Evolutionary conservation across 2,797 vertebrate species (phyloP), one percentile per base, ranked within the genome.

Genomic region (Aplochiton taeniatus): DNA sequence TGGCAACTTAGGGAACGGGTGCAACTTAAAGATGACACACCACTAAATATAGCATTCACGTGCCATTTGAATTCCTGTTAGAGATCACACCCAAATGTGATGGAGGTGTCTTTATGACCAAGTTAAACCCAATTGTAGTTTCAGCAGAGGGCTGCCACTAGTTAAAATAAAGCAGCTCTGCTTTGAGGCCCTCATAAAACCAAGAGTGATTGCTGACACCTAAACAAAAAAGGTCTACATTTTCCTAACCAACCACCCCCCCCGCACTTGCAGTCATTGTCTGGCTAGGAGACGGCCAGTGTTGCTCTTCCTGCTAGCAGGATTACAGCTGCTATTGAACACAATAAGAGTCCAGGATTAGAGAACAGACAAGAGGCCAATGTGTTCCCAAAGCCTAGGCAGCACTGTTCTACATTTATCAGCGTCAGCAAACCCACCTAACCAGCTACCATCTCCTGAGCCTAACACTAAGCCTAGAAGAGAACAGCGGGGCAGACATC

Each of bases 321-420:
- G 90, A 92, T 93, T 91, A 91, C 79, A 64, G 82, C 74, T 58
- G 83, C 88, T 78, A 85, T 88, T 89, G 83, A 88, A 62, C 82
- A 78, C 77, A 66, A 68, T 83, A 75, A 80, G 68, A 76, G 78
- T 86, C 80, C 72, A 80, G 86, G 90, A 90, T 91, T 88, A 90
- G 82, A 79, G 82, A 58, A 80, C 80, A 82, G 84, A 83, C 83
- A 81, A 83, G 81, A 65, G 88, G 65, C 70, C 73, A 72, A 73
- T 53, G 66, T 80, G 70, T 77, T 77, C 31, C 74, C 76, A 87
- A 83, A 87, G 79, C 77, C 78, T 61, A 6, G 31, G 31, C 68
- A 65, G 75, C 70, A 52, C 75, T 63, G 58, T 78, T 70, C 57
- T 61, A 68, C 1, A 69, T 68, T 31, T 1, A 2, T 12, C 87